These are phyloP conservation scores for Drosophila bocki DNA, from an alignment of 1,140 invertebrate genomes.

Conservation along the genomic window DNA sequence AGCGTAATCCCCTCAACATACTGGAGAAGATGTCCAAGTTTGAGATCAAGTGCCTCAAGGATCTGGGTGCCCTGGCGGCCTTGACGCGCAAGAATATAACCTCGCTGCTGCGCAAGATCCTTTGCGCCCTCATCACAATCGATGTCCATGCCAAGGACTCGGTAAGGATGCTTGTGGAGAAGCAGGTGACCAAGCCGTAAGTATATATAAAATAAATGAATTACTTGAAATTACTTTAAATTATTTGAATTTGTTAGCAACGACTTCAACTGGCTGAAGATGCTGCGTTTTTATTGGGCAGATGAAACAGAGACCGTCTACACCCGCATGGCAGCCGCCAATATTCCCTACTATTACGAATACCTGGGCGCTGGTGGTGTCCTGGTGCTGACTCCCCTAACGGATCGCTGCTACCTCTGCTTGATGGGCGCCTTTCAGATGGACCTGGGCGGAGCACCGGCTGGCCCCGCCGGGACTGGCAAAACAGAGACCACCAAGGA, in stretches of 20 bases:
- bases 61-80: slow-evolving; percentile 91
- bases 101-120: slow-evolving; percentile 89
- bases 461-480: slow-evolving; percentile 95
- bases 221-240: too few species aligned
- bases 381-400: slow-evolving; percentile 92
- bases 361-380: slow-evolving; percentile 94
- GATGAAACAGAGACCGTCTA: slow-evolving; percentile 91
- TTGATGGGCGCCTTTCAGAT: slow-evolving; percentile 95
- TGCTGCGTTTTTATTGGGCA: slow-evolving; percentile 96
- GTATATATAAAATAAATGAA: slow-evolving; percentile 31
- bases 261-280: slow-evolving; percentile 96
- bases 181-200: slow-evolving; percentile 88
- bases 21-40: slow-evolving; percentile 88
- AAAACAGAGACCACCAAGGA: slow-evolving; percentile 98
- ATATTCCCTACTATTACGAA: slow-evolving; percentile 95
- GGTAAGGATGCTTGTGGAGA: slow-evolving; percentile 90
- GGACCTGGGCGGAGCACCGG: slow-evolving; percentile 93
- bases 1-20: slow-evolving; percentile 76
- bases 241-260: too few species aligned
- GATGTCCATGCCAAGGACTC: slow-evolving; percentile 95
- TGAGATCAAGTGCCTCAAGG: slow-evolving; percentile 89
- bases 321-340: slow-evolving; percentile 90
- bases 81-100: slow-evolving; percentile 90
- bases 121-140: slow-evolving; percentile 94
- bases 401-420: slow-evolving; percentile 94